Base-by-base conservation (phyloP, 2,113 vertebrate genomes). In the Falco punctatus region DNA sequence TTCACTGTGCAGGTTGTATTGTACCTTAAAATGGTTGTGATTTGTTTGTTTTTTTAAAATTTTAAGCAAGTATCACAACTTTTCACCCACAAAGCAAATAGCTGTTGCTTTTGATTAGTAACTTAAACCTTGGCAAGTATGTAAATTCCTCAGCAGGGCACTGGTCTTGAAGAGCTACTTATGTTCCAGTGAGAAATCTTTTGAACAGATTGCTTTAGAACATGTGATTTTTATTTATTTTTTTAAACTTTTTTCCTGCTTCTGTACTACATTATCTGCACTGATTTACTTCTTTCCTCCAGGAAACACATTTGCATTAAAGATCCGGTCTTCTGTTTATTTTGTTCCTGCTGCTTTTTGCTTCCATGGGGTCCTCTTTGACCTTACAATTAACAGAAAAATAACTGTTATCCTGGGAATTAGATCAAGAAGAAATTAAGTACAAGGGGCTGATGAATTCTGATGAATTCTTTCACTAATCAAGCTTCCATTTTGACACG, bases 301-400 rank as follows among this genome's bases (percentile, higher is more conserved):
- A 96, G 96, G 96, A 97, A 97, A 89, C 92, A 95, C 86, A 87
- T 92, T 94, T 94, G 83, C 77, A 82, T 94, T 94, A 86, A 91
- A 92, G 77, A 95, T 97, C 94, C 91, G 83, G 95, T 86, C 61
- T 89, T 84, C 70, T 89, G 70, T 91, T 97, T 96, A 59, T 92
- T 91, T 94, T 79, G 61, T 92, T 94, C 73, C 61, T 94, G 69
- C 91, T 89, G 61, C 65, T 61, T 91, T 72, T 91, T 94, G 30
- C 92, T 88, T 94, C 58, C 75, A 92, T 54, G 49, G 11, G 27
- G 32, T 94, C 35, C 19, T 92, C 73, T 89, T 88, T 95, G 92
- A 88, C 91, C 57, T 91, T 83, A 69, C 9, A 94, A 91, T 96
- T 96, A 94, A 58, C 33, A 91, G 86, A 78, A 86, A 78, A 96